Conservation (phyloP, 2,797 vertebrate species). For the Phalanger gymnotis region DNA sequence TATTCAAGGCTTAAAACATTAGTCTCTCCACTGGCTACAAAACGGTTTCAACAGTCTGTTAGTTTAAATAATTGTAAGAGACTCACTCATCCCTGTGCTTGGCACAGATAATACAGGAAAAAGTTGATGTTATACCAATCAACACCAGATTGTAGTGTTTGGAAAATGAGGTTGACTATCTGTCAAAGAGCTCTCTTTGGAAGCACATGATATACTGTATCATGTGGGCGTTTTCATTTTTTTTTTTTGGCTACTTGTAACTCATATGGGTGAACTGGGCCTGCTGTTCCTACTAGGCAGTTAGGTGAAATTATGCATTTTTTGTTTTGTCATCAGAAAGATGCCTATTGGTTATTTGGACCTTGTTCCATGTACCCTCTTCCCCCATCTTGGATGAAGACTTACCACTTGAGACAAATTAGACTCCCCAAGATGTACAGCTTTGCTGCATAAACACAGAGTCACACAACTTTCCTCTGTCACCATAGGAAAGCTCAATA, state of each 20-base stretch:
- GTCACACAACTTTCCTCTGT: not conserved
- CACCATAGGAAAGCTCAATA: not conserved
- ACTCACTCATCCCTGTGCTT: too few species aligned
- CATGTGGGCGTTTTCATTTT: not conserved
- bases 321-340: not conserved
- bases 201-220: not conserved
- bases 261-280: not conserved
- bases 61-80: not conserved
- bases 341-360: not conserved
- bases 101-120: too few species aligned
- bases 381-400: not conserved
- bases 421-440: not conserved
- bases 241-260: not conserved
- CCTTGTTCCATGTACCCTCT: not conserved
- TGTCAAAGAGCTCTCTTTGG: not conserved
- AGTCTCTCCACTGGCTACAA: not conserved
- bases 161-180: not conserved
- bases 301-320: not conserved
- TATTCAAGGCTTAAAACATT: not conserved
- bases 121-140: too few species aligned
- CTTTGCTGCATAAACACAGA: not conserved
- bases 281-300: too few species aligned
- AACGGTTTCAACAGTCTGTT: not conserved
- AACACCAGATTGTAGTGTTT: not conserved
- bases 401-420: not conserved